These are phyloP conservation scores for Mythimna vitellina DNA, from an alignment of 2,888 invertebrate genomes.

Conservation along the genomic window DNA sequence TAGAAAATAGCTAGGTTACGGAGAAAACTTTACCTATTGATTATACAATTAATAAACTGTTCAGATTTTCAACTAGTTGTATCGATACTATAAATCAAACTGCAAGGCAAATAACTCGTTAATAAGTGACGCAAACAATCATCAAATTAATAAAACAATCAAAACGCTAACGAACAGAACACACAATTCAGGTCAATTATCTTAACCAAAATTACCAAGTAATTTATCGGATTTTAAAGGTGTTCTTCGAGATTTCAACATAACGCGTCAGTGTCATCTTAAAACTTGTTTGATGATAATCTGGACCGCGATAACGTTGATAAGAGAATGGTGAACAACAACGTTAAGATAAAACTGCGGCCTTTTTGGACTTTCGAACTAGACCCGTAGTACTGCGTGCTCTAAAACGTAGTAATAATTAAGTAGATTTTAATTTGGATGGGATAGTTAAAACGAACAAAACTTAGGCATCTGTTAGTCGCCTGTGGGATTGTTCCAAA, in stretches of 20 bases:
- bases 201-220: constrained; percentile 38
- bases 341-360: constrained; percentile 19
- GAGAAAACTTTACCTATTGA: constrained; percentile 22
- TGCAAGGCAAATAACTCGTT: constrained; percentile 18
- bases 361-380: constrained; percentile 14
- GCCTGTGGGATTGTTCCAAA: too few species aligned
- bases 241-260: constrained; percentile 51
- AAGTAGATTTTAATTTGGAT: constrained; percentile 8
- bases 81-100: constrained; percentile 25
- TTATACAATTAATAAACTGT: background rate
- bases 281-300: constrained; percentile 44
- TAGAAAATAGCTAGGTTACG: constrained; percentile 46
- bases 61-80: constrained; percentile 1
- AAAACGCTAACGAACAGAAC: constrained; percentile 35
- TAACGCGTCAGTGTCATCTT: constrained; percentile 42
- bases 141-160: constrained; percentile 49
- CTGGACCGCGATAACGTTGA: constrained; percentile 56
- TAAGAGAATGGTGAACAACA: constrained; percentile 21
- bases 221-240: constrained; percentile 49
- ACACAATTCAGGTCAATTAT: constrained; percentile 52
- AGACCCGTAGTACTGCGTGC: background rate
- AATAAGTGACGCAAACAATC: constrained; percentile 35
- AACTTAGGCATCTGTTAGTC: background rate
- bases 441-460: constrained; percentile 5
- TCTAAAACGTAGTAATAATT: constrained; percentile 11